Percentiles rank a stretch among this genome's conserved stretches.
Evolutionary conservation across 92 coral and sea anemone genomes (phyloP).

Genomic region (Desmophyllum pertusum): DNA sequence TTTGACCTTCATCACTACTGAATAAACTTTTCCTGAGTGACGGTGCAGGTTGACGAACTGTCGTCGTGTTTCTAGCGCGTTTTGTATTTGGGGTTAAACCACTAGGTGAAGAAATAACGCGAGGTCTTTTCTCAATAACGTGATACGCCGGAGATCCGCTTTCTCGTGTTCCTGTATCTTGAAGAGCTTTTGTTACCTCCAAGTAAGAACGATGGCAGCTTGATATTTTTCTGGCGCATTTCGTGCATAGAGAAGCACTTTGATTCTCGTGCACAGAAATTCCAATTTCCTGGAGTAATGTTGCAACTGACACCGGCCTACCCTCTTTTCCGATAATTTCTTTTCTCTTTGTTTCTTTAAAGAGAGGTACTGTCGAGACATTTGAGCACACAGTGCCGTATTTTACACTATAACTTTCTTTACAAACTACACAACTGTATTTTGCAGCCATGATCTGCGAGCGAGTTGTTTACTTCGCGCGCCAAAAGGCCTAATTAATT

Average conservation of each 20-base stretch:
- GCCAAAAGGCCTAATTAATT: too few species aligned
- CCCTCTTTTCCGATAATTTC: too few species aligned
- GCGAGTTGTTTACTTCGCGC: too few species aligned
- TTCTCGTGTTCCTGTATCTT: neutral
- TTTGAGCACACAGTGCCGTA: too few species aligned
- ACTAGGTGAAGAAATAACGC: neutral
- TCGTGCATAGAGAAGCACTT: neutral
- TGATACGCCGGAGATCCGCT: neutral
- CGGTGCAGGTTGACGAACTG: neutral
- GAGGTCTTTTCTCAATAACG: neutral
- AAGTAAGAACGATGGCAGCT: neutral
- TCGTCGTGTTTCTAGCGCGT: neutral
- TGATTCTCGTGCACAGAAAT: neutral
- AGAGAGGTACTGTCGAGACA: too few species aligned
- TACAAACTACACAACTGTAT: too few species aligned
- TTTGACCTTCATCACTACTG: too few species aligned
- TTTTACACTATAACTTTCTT: too few species aligned
- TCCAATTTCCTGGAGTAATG: neutral
- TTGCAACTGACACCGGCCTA: too few species aligned
- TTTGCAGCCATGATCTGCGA: too few species aligned
- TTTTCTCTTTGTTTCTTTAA: too few species aligned
- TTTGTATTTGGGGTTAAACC: constrained; percentile 4
- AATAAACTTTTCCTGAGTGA: too few species aligned
- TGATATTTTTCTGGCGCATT: constrained; percentile 3
- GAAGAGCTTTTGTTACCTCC: neutral